These are phyloP conservation scores for Metellina segmentata DNA, from an alignment of 2,888 invertebrate genomes.

Conservation along the genomic window DNA sequence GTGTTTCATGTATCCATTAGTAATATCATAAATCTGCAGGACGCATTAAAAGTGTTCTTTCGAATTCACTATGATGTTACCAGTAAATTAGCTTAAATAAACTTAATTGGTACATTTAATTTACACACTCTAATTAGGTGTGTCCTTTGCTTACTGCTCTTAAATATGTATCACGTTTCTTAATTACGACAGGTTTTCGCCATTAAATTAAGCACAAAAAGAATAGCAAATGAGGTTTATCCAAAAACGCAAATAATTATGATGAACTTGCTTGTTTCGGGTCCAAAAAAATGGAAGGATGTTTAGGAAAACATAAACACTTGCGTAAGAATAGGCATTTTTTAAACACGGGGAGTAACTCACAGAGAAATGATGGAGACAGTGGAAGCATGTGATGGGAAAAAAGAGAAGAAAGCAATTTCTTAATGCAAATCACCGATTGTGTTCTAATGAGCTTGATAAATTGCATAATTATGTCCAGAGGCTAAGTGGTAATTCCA, in stretches of 20 bases:
- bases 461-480: constrained; percentile 33
- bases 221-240: not conserved
- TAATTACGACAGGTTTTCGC: too few species aligned
- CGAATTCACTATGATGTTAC: too few species aligned
- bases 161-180: too few species aligned
- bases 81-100: too few species aligned
- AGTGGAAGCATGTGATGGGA: not conserved
- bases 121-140: too few species aligned
- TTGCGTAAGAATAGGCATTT: not conserved
- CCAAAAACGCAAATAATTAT: not conserved
- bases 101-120: too few species aligned
- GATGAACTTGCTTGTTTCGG: not conserved
- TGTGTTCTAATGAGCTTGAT: constrained; percentile 22
- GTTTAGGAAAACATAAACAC: not conserved
- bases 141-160: too few species aligned
- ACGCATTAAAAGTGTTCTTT: too few species aligned
- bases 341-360: not conserved
- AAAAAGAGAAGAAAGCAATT: constrained; percentile 30
- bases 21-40: too few species aligned
- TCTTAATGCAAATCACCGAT: constrained; percentile 43
- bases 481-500: constrained; percentile 18
- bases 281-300: not conserved
- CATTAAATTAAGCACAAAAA: not conserved
- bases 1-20: too few species aligned
- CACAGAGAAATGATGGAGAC: not conserved